A percentile compares a stretch with the other conserved stretches of the same genome.
phyloP scores from a whole-genome alignment of 2,113 vertebrate genomes.

The Ammodytes marinus region DNA sequence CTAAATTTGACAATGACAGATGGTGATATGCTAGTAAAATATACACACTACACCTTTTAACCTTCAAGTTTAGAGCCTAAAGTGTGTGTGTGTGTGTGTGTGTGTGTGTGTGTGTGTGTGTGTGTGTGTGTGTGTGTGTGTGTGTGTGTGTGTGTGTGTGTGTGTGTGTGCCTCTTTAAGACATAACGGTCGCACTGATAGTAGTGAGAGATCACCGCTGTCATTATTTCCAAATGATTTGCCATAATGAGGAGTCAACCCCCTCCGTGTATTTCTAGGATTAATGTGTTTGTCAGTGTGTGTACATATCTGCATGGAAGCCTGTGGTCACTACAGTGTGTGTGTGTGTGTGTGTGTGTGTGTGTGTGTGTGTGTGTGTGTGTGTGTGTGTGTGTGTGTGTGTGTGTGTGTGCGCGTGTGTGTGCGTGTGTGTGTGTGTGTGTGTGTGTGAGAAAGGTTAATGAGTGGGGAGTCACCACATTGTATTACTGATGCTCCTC shows the following conservation, averaged over 20 bases:
- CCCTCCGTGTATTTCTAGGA: neutral
- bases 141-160: neutral
- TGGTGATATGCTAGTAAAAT: neutral
- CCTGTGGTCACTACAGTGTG: constrained; percentile 3
- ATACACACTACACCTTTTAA: neutral
- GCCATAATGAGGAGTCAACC: constrained; percentile 27
- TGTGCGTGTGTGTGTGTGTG: too few relatives aligned
- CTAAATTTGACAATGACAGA: neutral
- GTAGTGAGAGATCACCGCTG: constrained; percentile 18
- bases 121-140: too few relatives aligned
- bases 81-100: too few relatives aligned
- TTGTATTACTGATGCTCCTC: constrained; percentile 39
- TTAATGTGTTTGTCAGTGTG: constrained; percentile 35
- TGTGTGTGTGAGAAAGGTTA: too few relatives aligned
- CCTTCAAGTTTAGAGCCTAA: neutral
- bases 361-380: constrained; percentile 14
- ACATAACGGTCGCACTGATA: neutral
- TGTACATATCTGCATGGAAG: constrained; percentile 17
- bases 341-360: neutral
- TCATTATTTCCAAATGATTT: constrained; percentile 34
- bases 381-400: constrained; percentile 14
- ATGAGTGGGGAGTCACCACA: constrained; percentile 62
- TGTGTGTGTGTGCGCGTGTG: constrained; percentile 41
- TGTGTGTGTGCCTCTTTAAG: neutral
- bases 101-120: too few relatives aligned